Evolutionary conservation across 1,140 invertebrate species (phyloP).

Genomic region (Drosophila insularis): DNA sequence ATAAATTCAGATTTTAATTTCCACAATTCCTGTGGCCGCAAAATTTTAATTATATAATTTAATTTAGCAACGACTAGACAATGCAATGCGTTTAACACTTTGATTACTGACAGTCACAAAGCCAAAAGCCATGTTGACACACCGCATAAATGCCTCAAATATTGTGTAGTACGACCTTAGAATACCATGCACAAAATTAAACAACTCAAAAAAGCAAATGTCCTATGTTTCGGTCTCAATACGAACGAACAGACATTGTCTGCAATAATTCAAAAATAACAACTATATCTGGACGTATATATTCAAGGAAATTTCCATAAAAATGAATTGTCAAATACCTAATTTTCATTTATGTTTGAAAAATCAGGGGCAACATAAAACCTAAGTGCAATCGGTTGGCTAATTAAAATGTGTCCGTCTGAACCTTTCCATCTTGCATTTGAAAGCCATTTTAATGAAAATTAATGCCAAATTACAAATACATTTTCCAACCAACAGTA

Average conservation of each 20-base stretch:
- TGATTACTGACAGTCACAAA: slow-evolving; percentile 13
- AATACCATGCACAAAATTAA: no score
- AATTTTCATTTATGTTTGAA: background rate
- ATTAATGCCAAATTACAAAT: slow-evolving; percentile 39
- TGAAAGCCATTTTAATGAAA: slow-evolving; percentile 53
- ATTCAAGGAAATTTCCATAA: background rate
- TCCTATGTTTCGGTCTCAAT: no score
- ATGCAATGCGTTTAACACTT: slow-evolving; percentile 26
- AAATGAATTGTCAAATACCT: background rate
- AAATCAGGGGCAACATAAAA: slow-evolving; percentile 41
- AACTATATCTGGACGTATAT: slow-evolving; percentile 5
- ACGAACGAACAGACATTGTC: no score
- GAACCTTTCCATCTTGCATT: slow-evolving; percentile 35
- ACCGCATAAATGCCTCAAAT: slow-evolving; percentile 28
- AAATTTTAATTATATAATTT: slow-evolving; percentile 50
- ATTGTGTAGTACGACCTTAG: background rate
- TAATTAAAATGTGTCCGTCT: slow-evolving; percentile 53
- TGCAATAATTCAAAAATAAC: slow-evolving; percentile 47
- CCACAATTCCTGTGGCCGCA: slow-evolving; percentile 13
- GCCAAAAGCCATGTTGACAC: slow-evolving; percentile 37
- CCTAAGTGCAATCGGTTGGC: slow-evolving; percentile 32
- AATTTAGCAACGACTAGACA: slow-evolving; percentile 34
- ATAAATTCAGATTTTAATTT: slow-evolving; percentile 15
- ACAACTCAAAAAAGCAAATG: background rate
- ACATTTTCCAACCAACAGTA: slow-evolving; percentile 1